Evolutionary conservation across 2,113 vertebrate species (phyloP).

Genomic region (Channa maculata): DNA sequence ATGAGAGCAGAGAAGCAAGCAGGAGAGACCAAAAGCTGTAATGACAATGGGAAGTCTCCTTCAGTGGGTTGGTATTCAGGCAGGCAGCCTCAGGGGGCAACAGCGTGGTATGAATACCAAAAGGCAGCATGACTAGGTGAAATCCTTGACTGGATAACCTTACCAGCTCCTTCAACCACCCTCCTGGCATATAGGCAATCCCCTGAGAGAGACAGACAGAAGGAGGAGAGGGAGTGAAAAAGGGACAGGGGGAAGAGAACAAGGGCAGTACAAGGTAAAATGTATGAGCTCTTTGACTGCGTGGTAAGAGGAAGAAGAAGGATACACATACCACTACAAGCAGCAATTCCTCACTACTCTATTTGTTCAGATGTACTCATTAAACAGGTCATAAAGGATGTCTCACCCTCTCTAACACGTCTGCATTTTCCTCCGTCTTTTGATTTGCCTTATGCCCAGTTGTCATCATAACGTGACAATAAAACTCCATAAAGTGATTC

Average conservation of each 20-base stretch:
- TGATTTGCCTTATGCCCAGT: conserved; percentile 32
- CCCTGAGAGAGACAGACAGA: neutral
- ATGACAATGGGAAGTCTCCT: conserved; percentile 68
- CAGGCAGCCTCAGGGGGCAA: conserved; percentile 58
- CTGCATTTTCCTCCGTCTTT: conserved; percentile 17
- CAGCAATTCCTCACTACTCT: conserved; percentile 23
- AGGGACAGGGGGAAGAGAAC: conserved; percentile 11
- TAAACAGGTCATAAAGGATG: conserved; percentile 46
- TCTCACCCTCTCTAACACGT: conserved; percentile 11
- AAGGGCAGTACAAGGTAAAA: conserved; percentile 49
- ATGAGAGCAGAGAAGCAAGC: conserved; percentile 30
- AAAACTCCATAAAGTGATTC: conserved; percentile 47
- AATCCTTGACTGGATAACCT: conserved; percentile 76
- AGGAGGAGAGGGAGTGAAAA: neutral
- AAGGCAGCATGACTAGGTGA: conserved; percentile 66
- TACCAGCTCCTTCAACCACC: conserved; percentile 55
- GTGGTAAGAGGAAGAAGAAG: conserved; percentile 16
- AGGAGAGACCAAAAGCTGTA: conserved; percentile 39
- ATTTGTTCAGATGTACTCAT: conserved; percentile 52
- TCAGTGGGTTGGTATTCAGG: conserved; percentile 63
- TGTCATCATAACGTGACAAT: conserved; percentile 47
- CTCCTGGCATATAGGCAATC: conserved; percentile 36
- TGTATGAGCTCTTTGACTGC: conserved; percentile 31
- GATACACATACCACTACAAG: conserved; percentile 2
- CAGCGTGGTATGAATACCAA: conserved; percentile 73